Base-by-base conservation (phyloP, 2,888 invertebrate genomes). In the Dasysyrphus albostriatus region DNA sequence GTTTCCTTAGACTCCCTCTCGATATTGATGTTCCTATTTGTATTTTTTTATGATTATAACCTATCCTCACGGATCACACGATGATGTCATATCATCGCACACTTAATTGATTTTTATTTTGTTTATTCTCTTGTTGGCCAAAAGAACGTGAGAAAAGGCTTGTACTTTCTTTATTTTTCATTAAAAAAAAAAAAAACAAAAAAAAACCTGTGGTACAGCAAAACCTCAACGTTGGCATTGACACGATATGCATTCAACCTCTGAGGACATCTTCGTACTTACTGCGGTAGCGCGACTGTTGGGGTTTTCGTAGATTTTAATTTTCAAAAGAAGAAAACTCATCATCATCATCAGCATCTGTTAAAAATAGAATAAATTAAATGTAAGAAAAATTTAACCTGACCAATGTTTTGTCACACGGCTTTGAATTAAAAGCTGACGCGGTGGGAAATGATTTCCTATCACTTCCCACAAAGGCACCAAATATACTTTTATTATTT, bases 1-100 rank as follows among this genome's bases (percentile, higher is more conserved):
- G 5, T 14, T 42, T 12, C 12, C 14, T 14, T 5, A 39, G 12
- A 39, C 12, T 12, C 79, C 65, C 69, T 19, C 65, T 58, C 70
- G 70, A 49, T 51, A 70, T 51, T 79, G 47, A 58, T 44, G 83
- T 63, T 54, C 59, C 39, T 56, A 54, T 79, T 78, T 76, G 37
- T 5, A 65, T 10, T 32, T 42, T 44, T 79, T 84, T 75, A 75
- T 65, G 63, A 76, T n/a, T 34, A 67, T 72, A 72, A 77, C 58
- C 84, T 84, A 56, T 73, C 76, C 67, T 54, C 67, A 58, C 14
- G 42, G 42, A 14, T 42, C 14, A 42, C 14, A 0, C n/a, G n/a
- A n/a, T n/a, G n/a, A n/a, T n/a, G n/a, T n/a, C n/a, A n/a, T n/a
- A n/a, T n/a, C n/a, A n/a, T n/a, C n/a, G n/a, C n/a, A n/a, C 42